Evolutionary conservation across 2,113 vertebrate genomes (phyloP).

Genomic region (Nothoprocta pentlandii): DNA sequence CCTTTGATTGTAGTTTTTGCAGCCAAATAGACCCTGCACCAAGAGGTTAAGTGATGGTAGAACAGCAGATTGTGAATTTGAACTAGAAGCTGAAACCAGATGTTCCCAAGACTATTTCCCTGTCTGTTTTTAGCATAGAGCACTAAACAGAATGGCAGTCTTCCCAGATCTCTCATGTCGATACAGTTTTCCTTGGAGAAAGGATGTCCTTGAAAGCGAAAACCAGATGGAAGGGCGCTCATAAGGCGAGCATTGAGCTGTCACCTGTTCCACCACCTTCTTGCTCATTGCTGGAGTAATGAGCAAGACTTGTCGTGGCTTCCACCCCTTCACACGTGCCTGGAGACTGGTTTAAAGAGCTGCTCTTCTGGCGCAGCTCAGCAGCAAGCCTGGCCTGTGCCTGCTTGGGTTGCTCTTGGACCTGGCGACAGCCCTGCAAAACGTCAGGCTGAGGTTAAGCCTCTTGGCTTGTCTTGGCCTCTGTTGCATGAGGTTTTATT

Average conservation of each 20-base stretch:
- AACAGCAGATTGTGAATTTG: background rate
- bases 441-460: background rate
- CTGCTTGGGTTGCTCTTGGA: background rate
- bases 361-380: background rate
- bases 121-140: background rate
- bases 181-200: background rate
- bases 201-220: background rate
- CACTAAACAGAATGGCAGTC: background rate
- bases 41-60: background rate
- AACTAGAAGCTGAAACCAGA: background rate
- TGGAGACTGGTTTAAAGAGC: fast-evolving
- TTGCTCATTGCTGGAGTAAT: background rate
- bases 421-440: background rate
- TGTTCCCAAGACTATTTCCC: background rate
- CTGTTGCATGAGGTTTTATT: background rate
- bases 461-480: background rate
- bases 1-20: background rate
- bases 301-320: no score
- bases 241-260: background rate
- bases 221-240: background rate
- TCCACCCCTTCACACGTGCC: background rate
- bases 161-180: background rate
- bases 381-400: background rate
- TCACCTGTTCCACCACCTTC: background rate
- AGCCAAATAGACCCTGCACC: background rate